Conservation (phyloP, 2,113 vertebrate genomes). For the Tinamus guttatus region DNA sequence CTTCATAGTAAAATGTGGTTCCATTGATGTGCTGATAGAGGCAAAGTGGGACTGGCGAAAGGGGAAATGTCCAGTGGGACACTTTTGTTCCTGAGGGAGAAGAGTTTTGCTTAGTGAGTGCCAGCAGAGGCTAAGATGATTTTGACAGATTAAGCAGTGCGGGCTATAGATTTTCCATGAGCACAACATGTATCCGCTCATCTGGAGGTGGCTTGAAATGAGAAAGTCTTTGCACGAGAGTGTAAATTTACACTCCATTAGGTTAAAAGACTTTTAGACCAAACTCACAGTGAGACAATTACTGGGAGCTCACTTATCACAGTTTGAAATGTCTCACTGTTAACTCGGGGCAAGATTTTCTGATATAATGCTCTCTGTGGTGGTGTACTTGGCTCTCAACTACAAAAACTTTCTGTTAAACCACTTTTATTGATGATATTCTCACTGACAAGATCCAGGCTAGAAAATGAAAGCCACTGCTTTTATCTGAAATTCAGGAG, state of each 20-base stretch:
- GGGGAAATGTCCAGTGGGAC: background rate
- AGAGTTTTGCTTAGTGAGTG: background rate
- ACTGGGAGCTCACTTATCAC: constrained; percentile 23
- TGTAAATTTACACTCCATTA: background rate
- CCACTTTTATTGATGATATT: background rate
- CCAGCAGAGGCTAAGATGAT: background rate
- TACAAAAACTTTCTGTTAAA: background rate
- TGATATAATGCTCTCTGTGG: background rate
- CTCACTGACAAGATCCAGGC: background rate
- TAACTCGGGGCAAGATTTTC: background rate
- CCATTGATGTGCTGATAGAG: background rate
- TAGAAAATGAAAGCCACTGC: background rate
- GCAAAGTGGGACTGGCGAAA: background rate
- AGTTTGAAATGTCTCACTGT: constrained; percentile 16
- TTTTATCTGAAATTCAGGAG: background rate
- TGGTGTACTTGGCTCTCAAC: background rate
- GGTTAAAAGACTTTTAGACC: constrained; percentile 11
- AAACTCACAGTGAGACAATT: background rate
- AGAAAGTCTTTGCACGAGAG: background rate
- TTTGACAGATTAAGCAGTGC: background rate
- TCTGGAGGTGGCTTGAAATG: constrained; percentile 17
- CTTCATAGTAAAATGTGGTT: background rate
- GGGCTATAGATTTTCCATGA: constrained; percentile 9
- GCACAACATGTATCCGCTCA: background rate
- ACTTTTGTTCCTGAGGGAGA: background rate